Evolutionary conservation across 2,113 vertebrate species (phyloP).

Genomic region (Melanerpes formicivorus): DNA sequence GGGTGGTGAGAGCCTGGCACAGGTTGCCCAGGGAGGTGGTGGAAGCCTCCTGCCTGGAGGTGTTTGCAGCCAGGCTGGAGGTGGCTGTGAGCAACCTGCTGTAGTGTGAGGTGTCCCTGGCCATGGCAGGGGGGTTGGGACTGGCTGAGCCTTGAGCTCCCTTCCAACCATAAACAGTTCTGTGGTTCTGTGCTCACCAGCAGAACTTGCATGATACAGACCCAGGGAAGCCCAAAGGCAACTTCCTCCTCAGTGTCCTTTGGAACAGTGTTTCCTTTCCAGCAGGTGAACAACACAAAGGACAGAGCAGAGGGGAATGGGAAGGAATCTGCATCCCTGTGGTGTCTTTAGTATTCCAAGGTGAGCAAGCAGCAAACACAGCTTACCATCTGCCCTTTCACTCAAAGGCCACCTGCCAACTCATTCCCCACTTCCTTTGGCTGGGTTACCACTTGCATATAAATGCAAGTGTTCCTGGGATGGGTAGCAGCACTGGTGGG

Average conservation of each 20-base stretch:
- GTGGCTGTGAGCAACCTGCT: too few species aligned
- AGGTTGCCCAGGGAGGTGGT: too few species aligned
- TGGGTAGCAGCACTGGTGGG: background rate
- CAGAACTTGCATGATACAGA: background rate
- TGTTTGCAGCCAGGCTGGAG: too few species aligned
- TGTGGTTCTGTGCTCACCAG: background rate
- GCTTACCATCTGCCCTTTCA: conserved; percentile 58
- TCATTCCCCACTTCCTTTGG: conserved; percentile 27
- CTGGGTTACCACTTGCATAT: conserved; percentile 51
- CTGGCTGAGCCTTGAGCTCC: too few species aligned
- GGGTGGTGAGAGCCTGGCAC: too few species aligned
- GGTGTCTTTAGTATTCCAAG: conserved; percentile 41
- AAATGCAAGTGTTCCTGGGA: conserved; percentile 37
- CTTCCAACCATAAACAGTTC: too few species aligned
- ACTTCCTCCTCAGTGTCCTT: background rate
- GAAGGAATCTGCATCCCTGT: background rate
- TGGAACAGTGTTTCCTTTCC: background rate
- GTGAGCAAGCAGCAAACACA: conserved; percentile 46
- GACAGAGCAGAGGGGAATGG: background rate
- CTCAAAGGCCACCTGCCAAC: conserved; percentile 72
- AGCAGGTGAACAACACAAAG: background rate
- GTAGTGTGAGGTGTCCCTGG: too few species aligned
- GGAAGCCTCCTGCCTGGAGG: too few species aligned
- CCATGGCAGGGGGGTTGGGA: too few species aligned
- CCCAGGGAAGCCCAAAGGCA: conserved; percentile 4